Percentiles rank a stretch among this genome's conserved stretches.
Evolutionary conservation across 1,140 invertebrate genomes (phyloP).

Genomic region (Philotrypesis tridentata): DNA sequence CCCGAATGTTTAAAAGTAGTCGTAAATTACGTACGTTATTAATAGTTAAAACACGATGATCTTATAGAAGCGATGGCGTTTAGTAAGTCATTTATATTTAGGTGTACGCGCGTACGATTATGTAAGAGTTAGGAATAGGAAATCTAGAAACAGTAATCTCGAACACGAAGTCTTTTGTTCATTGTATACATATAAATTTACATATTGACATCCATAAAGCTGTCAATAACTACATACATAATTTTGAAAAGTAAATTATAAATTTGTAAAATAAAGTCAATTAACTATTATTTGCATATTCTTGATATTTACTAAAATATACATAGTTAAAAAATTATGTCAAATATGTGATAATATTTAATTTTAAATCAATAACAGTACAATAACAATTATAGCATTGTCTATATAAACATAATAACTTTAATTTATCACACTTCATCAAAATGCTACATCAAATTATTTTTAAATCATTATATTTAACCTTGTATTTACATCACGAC

Average conservation of each 20-base stretch:
- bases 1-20: constrained; percentile 62
- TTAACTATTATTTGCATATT: not conserved
- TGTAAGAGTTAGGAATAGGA: constrained; percentile 10
- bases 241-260: constrained; percentile 13
- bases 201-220: not conserved
- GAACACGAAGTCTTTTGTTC: constrained; percentile 47
- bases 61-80: constrained; percentile 27
- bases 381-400: constrained; percentile 10
- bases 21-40: constrained; percentile 48
- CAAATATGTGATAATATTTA: not conserved
- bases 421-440: not conserved
- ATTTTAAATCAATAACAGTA: constrained; percentile 25
- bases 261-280: not conserved
- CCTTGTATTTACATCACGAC: constrained; percentile 23
- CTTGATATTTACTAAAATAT: constrained; percentile 22
- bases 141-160: constrained; percentile 32
- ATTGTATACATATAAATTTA: constrained; percentile 6
- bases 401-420: constrained; percentile 6
- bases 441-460: not conserved
- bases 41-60: constrained; percentile 46
- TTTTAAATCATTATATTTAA: not conserved
- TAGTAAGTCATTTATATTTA: constrained; percentile 19
- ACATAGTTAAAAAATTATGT: not conserved
- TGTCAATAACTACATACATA: not conserved
- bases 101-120: not conserved